These are phyloP conservation scores for Biston stratarius DNA, from an alignment of 2,888 invertebrate genomes.

Conservation along the genomic window DNA sequence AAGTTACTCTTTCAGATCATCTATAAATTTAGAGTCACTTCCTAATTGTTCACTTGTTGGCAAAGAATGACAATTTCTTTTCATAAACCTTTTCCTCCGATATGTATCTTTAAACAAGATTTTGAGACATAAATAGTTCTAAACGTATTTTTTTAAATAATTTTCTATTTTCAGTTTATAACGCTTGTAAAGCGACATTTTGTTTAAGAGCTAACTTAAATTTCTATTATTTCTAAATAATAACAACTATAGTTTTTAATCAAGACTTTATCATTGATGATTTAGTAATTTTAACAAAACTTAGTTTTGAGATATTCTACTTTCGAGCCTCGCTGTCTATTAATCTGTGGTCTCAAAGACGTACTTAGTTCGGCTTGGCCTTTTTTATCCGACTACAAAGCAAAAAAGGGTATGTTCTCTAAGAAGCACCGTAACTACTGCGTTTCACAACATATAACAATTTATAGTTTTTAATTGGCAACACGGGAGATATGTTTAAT, in stretches of 20 bases:
- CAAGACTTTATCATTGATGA: background rate
- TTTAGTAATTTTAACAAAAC: too few species aligned
- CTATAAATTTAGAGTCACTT: too few species aligned
- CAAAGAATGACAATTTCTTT: too few species aligned
- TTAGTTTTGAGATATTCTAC: background rate
- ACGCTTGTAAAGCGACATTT: background rate
- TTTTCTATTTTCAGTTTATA: background rate
- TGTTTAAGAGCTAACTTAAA: background rate
- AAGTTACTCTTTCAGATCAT: too few species aligned
- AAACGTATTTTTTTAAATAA: too few species aligned
- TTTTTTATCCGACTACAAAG: conserved; percentile 19
- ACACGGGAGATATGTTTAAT: conserved; percentile 82
- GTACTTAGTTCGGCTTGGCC: conserved; percentile 20
- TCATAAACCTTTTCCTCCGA: too few species aligned
- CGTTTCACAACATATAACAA: conserved; percentile 61
- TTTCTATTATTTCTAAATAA: background rate
- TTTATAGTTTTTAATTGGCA: conserved; percentile 78
- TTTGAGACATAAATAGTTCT: too few species aligned
- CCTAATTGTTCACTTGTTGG: too few species aligned
- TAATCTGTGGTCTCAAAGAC: conserved; percentile 21
- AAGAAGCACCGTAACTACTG: conserved; percentile 54
- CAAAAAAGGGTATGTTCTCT: conserved; percentile 34
- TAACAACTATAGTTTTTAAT: background rate
- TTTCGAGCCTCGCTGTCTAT: background rate
- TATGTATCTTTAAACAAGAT: too few species aligned